A percentile compares a stretch with the other conserved stretches of the same genome.
Evolutionary conservation across 1,140 invertebrate species (phyloP).

Genomic region (Heterodera schachtii): DNA sequence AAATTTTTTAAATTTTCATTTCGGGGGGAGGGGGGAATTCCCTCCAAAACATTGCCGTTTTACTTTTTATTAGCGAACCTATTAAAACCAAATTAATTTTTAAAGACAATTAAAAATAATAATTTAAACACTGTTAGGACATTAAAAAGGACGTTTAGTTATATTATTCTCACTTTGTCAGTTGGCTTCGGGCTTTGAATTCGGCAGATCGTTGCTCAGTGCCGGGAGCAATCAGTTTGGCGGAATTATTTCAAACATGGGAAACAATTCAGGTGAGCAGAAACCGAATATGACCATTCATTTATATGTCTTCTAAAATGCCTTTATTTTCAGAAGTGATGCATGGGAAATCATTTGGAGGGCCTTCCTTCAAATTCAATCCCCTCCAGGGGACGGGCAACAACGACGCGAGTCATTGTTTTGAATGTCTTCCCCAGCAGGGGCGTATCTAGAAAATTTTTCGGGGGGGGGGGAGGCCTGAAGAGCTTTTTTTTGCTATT

Average conservation of each 20-base stretch:
- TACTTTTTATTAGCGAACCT: background rate
- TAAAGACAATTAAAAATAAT: too few relatives aligned
- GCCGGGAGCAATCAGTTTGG: conserved; percentile 20
- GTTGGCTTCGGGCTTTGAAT: conserved; percentile 25
- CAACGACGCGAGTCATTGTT: conserved; percentile 51
- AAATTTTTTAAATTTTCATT: too few relatives aligned
- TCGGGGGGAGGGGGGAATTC: too few relatives aligned
- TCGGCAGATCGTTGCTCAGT: background rate
- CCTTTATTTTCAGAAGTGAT: background rate
- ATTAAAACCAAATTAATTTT: background rate
- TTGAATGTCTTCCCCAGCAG: too few relatives aligned
- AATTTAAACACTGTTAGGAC: too few relatives aligned
- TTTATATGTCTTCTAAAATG: too few relatives aligned
- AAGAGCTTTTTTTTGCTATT: too few relatives aligned
- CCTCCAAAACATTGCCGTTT: too few relatives aligned
- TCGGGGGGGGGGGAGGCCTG: too few relatives aligned
- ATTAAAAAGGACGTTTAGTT: too few relatives aligned
- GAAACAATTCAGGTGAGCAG: background rate
- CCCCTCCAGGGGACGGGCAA: conserved; percentile 56
- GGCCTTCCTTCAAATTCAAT: conserved; percentile 51
- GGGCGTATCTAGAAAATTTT: too few relatives aligned
- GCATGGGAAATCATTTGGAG: conserved; percentile 15
- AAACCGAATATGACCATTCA: background rate
- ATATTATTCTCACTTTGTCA: too few relatives aligned
- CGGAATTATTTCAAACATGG: background rate